Base-by-base conservation (phyloP, 2,888 invertebrate species). In the Trissonchulus sp. region DNA sequence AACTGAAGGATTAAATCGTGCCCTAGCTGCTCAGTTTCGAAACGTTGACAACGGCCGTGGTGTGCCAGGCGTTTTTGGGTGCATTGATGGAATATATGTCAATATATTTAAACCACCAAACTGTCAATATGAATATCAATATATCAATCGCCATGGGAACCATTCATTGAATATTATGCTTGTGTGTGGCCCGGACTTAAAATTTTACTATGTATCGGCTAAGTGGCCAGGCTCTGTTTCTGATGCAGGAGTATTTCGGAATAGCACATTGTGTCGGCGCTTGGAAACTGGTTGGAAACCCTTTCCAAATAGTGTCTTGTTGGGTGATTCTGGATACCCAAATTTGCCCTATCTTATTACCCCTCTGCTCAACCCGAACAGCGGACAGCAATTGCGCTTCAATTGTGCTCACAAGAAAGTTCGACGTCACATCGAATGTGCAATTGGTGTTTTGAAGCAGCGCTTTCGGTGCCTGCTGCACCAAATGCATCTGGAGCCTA, bases 161-260 rank as follows among this genome's bases (percentile, higher is more conserved):
- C 72, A 72, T 72, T 72, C 72, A 28, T 8, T 72, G 3, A 72
- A 72, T 72, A 30, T 30, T 8, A 72, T 72, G 72, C 37, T 72
- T 23, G 72, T 33, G n/a, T 72, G 72, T 72, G 72, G 72, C 3
- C 72, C 72, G 2, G 48, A 72, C 37, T 48, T 72, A 33, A 72
- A 38, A 72, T 72, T 72, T 33, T 72, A 72, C 30, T 72, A 23
- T 36, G 72, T 72, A 23, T 72, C 72, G 15, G 48, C 38, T 36
- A 36, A 28, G 2, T 72, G 48, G 72, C 72, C 48, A 23, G 72
- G 72, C 2, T 72, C 72, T 23, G 72, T 72, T 8, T 15, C 31
- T 38, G 72, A 72, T 38, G 72, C 48, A 30, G n/a, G 72, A n/a
- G 72, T 72, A 37, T 72, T 72, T 33, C 48, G 72, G 2, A 38